A percentile compares a stretch with the other conserved stretches of the same genome.
Conservation (phyloP, 2,888 invertebrate genomes). For the Blastobasis adustella region DNA sequence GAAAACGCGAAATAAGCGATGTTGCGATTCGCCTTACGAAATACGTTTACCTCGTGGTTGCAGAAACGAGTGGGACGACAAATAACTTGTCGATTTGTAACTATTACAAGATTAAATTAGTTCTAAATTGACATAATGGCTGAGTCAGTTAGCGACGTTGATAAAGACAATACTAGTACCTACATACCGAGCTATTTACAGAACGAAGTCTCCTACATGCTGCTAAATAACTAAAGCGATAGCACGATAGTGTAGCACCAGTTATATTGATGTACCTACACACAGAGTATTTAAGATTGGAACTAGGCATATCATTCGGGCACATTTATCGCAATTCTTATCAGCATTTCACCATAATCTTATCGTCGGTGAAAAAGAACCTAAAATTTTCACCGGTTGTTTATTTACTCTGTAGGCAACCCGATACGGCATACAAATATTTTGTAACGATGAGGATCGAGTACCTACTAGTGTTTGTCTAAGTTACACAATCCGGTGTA, state of each 20-base stretch:
- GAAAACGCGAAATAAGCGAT: slow-evolving; percentile 71
- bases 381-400: slow-evolving; percentile 52
- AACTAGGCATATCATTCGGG: slow-evolving; percentile 8
- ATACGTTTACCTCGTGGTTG: slow-evolving; percentile 62
- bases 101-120: slow-evolving; percentile 30
- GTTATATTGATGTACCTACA: no score
- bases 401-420: slow-evolving; percentile 46
- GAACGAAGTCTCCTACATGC: no score
- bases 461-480: slow-evolving; percentile 25
- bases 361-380: slow-evolving; percentile 35
- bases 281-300: background rate
- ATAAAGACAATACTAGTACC: no score
- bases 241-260: no score
- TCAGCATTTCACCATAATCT: slow-evolving; percentile 60
- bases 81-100: slow-evolving; percentile 54
- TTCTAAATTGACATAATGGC: slow-evolving; percentile 10
- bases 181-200: no score
- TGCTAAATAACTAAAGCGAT: no score
- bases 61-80: slow-evolving; percentile 69
- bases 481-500: slow-evolving; percentile 37
- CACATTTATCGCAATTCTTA: slow-evolving; percentile 31
- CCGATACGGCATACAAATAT: slow-evolving; percentile 54
- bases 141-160: slow-evolving; percentile 6
- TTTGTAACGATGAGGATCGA: slow-evolving; percentile 43
- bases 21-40: slow-evolving; percentile 70